A percentile compares a stretch with the other conserved stretches of the same genome.
Conservation (phyloP, 1,140 invertebrate species). For the Danaus plexippus region DNA sequence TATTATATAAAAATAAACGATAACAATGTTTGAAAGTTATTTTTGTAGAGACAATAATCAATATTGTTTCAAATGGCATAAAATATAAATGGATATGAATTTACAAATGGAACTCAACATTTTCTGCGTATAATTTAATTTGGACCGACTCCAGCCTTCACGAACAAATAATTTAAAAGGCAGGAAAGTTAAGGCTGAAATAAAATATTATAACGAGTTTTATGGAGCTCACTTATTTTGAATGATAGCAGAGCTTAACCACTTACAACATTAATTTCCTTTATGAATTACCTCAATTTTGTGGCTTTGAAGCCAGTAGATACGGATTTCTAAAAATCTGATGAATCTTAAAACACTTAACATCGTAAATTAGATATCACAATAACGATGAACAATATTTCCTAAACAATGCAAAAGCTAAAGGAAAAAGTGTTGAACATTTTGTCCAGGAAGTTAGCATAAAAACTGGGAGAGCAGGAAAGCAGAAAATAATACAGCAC, state of each 20-base stretch:
- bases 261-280: slow-evolving; percentile 60
- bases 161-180: slow-evolving; percentile 62
- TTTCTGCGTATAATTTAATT: slow-evolving; percentile 63
- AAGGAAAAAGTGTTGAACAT: slow-evolving; percentile 19
- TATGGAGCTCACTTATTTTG: slow-evolving; percentile 63
- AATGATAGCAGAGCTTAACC: slow-evolving; percentile 60
- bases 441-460: slow-evolving; percentile 1
- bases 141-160: slow-evolving; percentile 52
- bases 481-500: slow-evolving; percentile 18
- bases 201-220: slow-evolving; percentile 66
- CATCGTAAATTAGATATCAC: slow-evolving; percentile 29
- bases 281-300: slow-evolving; percentile 46
- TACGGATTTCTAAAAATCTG: slow-evolving; percentile 6
- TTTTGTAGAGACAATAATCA: background rate
- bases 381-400: slow-evolving; percentile 23
- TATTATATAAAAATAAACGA: too few relatives aligned
- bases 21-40: background rate
- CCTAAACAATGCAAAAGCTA: slow-evolving; percentile 34
- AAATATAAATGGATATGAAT: slow-evolving; percentile 24
- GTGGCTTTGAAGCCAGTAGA: slow-evolving; percentile 8
- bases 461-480: slow-evolving; percentile 16
- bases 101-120: slow-evolving; percentile 43
- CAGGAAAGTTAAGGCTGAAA: slow-evolving; percentile 61
- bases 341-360: slow-evolving; percentile 27
- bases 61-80: background rate